phyloP scores from a whole-genome alignment of 2,113 vertebrate genomes.

The Sceloporus tristichus region DNA sequence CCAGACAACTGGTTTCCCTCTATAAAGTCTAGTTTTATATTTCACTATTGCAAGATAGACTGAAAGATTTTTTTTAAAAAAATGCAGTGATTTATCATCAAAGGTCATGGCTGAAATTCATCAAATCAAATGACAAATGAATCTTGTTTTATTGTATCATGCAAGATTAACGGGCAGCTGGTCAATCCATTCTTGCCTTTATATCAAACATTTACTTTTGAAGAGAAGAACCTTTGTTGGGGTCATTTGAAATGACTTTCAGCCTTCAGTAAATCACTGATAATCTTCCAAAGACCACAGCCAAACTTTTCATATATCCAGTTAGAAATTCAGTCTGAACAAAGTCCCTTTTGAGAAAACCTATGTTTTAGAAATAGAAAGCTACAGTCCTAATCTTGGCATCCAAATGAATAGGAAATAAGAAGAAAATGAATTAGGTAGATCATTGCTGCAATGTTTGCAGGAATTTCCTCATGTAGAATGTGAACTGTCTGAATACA shows the following conservation, averaged over 20 bases:
- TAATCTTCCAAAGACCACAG: conserved; percentile 41
- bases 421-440: conserved; percentile 31
- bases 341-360: conserved; percentile 3
- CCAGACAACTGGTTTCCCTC: not conserved
- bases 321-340: conserved; percentile 38
- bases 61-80: not conserved
- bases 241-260: conserved; percentile 53
- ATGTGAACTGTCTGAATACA: not conserved
- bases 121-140: conserved; percentile 29
- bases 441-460: conserved; percentile 19
- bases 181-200: conserved; percentile 47
- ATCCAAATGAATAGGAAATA: conserved; percentile 35
- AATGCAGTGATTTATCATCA: not conserved
- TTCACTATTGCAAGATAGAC: conserved; percentile 7
- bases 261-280: conserved; percentile 34
- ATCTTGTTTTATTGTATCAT: conserved; percentile 29
- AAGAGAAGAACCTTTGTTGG: not conserved
- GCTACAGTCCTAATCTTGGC: conserved; percentile 5
- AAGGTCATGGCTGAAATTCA: conserved; percentile 32
- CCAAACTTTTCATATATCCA: conserved; percentile 41
- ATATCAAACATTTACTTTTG: conserved; percentile 60
- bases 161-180: conserved; percentile 41
- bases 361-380: conserved; percentile 10
- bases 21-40: conserved; percentile 3
- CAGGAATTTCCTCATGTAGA: not conserved